These are phyloP conservation scores for Drymodes brunneopygia DNA, from an alignment of 2,113 vertebrate species.

Conservation along the genomic window DNA sequence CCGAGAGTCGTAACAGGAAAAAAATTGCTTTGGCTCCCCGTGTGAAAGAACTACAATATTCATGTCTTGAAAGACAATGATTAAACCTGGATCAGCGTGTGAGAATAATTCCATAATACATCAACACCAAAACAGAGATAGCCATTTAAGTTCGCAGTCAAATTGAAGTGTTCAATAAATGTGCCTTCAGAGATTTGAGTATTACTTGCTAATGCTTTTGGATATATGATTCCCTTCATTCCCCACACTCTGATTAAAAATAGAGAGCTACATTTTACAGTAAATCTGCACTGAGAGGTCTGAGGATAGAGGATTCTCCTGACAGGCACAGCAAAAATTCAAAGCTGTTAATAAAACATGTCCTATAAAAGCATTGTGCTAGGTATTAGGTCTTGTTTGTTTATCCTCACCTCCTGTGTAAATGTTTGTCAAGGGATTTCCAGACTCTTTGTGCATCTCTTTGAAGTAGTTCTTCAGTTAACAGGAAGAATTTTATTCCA, in stretches of 20 bases:
- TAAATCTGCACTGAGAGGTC: constrained; percentile 7
- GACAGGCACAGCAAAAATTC: constrained; percentile 3
- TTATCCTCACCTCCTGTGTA: background rate
- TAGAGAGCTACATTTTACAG: background rate
- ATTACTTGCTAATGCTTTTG: constrained; percentile 15
- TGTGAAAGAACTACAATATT: background rate
- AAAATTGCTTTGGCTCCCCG: background rate
- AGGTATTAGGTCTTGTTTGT: constrained; percentile 7
- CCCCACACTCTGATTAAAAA: constrained; percentile 11
- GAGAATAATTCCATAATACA: background rate
- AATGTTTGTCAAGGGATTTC: constrained; percentile 1
- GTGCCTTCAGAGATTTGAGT: background rate
- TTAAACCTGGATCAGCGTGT: background rate
- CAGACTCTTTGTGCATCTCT: background rate
- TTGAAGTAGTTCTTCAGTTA: background rate
- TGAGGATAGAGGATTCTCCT: constrained; percentile 15
- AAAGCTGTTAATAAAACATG: constrained; percentile 37
- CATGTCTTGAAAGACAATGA: background rate
- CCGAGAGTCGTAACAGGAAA: background rate
- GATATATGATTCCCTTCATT: background rate
- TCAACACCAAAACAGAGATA: background rate
- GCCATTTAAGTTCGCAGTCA: background rate
- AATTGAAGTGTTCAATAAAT: background rate
- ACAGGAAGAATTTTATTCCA: background rate
- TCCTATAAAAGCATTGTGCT: background rate